A percentile compares a stretch with the other conserved stretches of the same genome.
These are phyloP conservation scores for Melanotus villosus DNA, from an alignment of 2,888 invertebrate genomes.

Conservation along the genomic window DNA sequence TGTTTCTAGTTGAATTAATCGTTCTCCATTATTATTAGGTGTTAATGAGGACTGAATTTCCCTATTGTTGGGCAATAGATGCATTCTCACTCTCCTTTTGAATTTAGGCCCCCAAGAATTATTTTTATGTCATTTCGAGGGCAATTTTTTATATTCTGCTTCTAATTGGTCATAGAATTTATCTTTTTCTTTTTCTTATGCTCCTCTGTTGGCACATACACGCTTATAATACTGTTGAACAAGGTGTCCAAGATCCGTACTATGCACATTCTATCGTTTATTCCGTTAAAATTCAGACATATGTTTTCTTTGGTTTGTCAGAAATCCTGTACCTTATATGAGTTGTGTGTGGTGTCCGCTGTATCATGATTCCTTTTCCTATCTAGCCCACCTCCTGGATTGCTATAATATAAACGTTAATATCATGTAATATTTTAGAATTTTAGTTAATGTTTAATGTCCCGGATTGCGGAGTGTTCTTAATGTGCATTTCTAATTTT, in stretches of 20 bases:
- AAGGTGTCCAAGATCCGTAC: not conserved
- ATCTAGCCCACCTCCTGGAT: not conserved
- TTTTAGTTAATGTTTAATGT: too few species aligned
- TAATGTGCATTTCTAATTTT: too few species aligned
- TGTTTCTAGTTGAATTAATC: conserved; percentile 1
- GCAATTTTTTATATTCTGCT: too few species aligned
- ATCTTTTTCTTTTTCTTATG: not conserved
- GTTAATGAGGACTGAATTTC: not conserved
- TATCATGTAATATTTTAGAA: not conserved
- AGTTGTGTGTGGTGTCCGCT: not conserved
- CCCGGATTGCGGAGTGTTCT: too few species aligned
- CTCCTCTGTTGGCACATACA: too few species aligned
- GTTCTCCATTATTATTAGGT: not conserved
- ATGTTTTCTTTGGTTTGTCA: not conserved
- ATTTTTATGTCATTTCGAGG: not conserved
- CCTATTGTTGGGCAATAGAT: conserved; percentile 1
- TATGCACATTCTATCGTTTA: not conserved
- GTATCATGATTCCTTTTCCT: conserved; percentile 5
- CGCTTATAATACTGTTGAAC: not conserved
- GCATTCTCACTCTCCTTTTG: not conserved
- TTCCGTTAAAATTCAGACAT: not conserved
- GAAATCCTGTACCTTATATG: not conserved
- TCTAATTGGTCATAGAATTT: not conserved
- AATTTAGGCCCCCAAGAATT: not conserved
- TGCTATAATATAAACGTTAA: not conserved